Conservation (phyloP, 2,113 vertebrate species). For the Coryphaenoides rupestris region DNA sequence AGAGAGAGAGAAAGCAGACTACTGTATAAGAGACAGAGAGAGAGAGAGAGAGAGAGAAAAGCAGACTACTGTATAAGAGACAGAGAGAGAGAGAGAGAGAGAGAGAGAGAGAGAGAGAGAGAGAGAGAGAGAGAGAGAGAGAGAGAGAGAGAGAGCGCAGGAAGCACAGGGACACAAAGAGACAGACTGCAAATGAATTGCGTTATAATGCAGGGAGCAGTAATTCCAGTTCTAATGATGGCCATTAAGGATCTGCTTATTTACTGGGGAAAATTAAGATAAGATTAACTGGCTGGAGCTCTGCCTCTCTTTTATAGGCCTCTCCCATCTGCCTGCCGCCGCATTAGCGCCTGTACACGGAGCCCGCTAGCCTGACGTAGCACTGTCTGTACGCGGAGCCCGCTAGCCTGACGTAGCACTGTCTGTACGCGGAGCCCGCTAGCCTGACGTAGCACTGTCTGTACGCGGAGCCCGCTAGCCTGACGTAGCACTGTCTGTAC, state of each 20-base stretch:
- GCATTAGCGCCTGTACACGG: too few species aligned
- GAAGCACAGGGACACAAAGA: neutral
- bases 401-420: too few species aligned
- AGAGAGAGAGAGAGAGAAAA: neutral
- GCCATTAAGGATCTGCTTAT: slow-evolving; percentile 46
- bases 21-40: too few species aligned
- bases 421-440: too few species aligned
- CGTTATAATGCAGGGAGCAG: slow-evolving; percentile 11
- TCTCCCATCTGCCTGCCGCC: slow-evolving; percentile 1
- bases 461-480: too few species aligned
- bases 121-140: neutral
- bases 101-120: neutral
- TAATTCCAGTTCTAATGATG: slow-evolving; percentile 37
- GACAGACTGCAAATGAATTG: neutral
- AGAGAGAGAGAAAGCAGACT: too few species aligned
- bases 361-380: too few species aligned
- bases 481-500: too few species aligned
- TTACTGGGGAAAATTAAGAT: slow-evolving; percentile 48
- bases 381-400: too few species aligned
- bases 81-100: neutral
- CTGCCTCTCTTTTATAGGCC: slow-evolving; percentile 32
- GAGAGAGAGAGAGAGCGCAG: neutral
- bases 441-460: too few species aligned
- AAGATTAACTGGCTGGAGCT: slow-evolving; percentile 44
- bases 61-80: too few species aligned